These are phyloP conservation scores for rabbit (Oryctolagus cuniculus) DNA, from an alignment of 2,113 vertebrate species.

Conservation along the genomic window DNA sequence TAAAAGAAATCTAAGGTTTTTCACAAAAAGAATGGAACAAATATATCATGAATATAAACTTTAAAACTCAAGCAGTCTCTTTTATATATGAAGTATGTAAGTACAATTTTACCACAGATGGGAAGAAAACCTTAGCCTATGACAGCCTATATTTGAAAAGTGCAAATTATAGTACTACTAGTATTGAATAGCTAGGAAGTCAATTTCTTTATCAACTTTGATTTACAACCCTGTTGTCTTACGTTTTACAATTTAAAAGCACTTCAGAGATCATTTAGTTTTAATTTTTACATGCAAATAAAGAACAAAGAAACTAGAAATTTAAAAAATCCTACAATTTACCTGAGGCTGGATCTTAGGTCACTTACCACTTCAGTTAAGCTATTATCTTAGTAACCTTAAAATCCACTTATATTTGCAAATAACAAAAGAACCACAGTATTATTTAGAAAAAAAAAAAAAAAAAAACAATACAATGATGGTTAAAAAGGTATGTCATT, in stretches of 20 bases:
- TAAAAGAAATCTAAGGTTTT: not conserved
- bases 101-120: not conserved
- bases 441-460: slow-evolving; percentile 10
- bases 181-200: not conserved
- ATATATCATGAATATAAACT: slow-evolving; percentile 24
- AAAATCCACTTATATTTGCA: slow-evolving; percentile 10
- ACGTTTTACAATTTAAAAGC: slow-evolving; percentile 36
- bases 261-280: not conserved
- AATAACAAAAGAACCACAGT: not conserved
- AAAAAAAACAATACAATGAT: not conserved
- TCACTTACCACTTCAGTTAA: not conserved
- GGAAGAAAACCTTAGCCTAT: slow-evolving; percentile 8
- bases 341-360: not conserved
- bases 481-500: not conserved
- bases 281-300: not conserved
- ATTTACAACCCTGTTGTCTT: not conserved
- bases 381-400: not conserved
- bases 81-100: slow-evolving; percentile 9
- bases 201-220: not conserved
- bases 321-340: not conserved
- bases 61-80: slow-evolving; percentile 18
- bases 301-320: slow-evolving; percentile 31
- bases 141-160: not conserved
- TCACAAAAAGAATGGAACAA: not conserved
- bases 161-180: not conserved